Conservation (phyloP, 1,140 invertebrate genomes). For the Phthorimaea operculella region DNA sequence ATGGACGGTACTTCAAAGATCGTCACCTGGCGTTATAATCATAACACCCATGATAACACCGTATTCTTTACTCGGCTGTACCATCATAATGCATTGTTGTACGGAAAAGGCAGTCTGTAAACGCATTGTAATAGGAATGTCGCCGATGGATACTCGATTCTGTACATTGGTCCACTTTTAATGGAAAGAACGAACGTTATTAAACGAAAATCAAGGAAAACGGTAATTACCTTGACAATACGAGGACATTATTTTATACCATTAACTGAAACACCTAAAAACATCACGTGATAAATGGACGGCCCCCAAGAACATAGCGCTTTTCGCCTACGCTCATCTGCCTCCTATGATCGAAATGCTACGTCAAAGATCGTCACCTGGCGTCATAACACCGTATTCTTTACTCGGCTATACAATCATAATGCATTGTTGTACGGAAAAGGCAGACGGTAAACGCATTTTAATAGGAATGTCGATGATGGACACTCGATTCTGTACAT, state of each 20-base stretch:
- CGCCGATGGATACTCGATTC: not conserved
- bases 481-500: conserved; percentile 2
- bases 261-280: too few species aligned
- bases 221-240: too few species aligned
- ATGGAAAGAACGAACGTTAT: too few species aligned
- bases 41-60: too few species aligned
- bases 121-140: conserved; percentile 13
- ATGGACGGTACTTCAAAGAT: conserved; percentile 45
- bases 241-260: too few species aligned
- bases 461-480: conserved; percentile 7
- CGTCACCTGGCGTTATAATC: conserved; percentile 54
- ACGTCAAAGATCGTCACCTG: conserved; percentile 51
- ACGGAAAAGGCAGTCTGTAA: conserved; percentile 26
- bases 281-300: too few species aligned
- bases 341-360: conserved; percentile 30
- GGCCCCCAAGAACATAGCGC: conserved; percentile 42
- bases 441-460: conserved; percentile 19
- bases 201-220: too few species aligned
- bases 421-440: conserved; percentile 32
- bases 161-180: not conserved
- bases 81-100: conserved; percentile 34
- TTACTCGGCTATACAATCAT: conserved; percentile 30
- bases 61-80: conserved; percentile 26
- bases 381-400: conserved; percentile 39
- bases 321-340: conserved; percentile 46